Conservation (phyloP, 2,113 vertebrate species). For the Odocoileus hemionus region DNA sequence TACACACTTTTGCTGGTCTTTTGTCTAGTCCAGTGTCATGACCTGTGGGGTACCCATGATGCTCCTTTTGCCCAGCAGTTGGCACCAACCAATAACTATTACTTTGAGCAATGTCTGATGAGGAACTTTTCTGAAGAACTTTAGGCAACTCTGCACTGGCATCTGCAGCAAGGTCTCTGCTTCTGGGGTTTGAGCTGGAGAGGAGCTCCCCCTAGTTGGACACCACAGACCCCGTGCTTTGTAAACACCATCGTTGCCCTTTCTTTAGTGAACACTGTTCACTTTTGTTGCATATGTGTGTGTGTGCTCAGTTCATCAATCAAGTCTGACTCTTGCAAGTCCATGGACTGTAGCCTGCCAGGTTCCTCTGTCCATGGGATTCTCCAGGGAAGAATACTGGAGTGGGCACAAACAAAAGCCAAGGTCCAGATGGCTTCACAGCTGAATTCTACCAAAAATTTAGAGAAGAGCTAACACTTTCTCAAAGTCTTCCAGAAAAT, state of each 20-base stretch:
- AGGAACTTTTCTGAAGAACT: background rate
- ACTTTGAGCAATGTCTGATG: background rate
- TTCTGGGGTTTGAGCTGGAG: too few relatives aligned
- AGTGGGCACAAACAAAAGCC: too few relatives aligned
- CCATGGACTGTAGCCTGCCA: background rate
- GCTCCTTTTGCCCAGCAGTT: background rate
- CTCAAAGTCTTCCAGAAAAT: too few relatives aligned
- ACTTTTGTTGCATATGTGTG: too few relatives aligned
- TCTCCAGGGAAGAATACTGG: background rate
- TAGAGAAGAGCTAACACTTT: too few relatives aligned
- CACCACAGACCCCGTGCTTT: background rate
- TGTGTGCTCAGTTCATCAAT: background rate
- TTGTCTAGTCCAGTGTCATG: too few relatives aligned
- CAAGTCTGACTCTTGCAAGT: rapidly evolving
- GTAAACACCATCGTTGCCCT: too few relatives aligned
- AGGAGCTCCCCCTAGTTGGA: rapidly evolving
- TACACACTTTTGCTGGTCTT: background rate
- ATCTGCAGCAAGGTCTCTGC: background rate
- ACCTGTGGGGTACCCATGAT: background rate
- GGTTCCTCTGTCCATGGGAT: background rate
- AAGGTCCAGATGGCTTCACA: too few relatives aligned
- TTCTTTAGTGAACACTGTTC: background rate
- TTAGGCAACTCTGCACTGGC: rapidly evolving
- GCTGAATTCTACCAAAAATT: too few relatives aligned
- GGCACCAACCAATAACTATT: background rate